Evolutionary conservation across 2,888 invertebrate genomes (phyloP).

Genomic region (Melitaea athalia): DNA sequence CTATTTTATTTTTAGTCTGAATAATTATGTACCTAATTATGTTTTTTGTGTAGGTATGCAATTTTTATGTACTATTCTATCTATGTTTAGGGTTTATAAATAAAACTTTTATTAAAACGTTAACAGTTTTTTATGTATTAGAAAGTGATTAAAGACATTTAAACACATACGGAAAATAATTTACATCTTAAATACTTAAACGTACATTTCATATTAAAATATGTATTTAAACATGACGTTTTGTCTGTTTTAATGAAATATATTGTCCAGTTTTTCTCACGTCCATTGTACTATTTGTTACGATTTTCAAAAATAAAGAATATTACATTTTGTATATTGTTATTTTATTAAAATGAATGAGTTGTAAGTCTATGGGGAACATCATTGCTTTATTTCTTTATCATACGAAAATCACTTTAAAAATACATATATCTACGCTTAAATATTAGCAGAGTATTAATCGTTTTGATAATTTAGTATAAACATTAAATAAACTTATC

Average conservation of each 20-base stretch:
- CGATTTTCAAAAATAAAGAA: neutral
- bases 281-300: conserved; percentile 19
- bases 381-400: too few relatives aligned
- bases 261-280: conserved; percentile 21
- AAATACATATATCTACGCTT: neutral
- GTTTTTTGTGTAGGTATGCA: too few relatives aligned
- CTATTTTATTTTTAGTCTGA: too few relatives aligned
- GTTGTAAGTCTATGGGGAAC: neutral
- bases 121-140: conserved; percentile 21
- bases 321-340: neutral
- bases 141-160: conserved; percentile 1
- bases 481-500: neutral
- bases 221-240: conserved; percentile 5
- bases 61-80: too few relatives aligned
- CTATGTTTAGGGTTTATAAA: neutral
- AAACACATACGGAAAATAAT: conserved; percentile 11
- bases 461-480: neutral
- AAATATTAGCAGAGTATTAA: neutral
- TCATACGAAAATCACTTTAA: too few relatives aligned
- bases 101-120: conserved; percentile 1
- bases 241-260: neutral
- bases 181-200: conserved; percentile 11
- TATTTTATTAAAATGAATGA: too few relatives aligned
- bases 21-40: too few relatives aligned
- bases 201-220: conserved; percentile 2